Base-by-base conservation (phyloP, 2,888 invertebrate species). In the Heliconius ismenius region DNA sequence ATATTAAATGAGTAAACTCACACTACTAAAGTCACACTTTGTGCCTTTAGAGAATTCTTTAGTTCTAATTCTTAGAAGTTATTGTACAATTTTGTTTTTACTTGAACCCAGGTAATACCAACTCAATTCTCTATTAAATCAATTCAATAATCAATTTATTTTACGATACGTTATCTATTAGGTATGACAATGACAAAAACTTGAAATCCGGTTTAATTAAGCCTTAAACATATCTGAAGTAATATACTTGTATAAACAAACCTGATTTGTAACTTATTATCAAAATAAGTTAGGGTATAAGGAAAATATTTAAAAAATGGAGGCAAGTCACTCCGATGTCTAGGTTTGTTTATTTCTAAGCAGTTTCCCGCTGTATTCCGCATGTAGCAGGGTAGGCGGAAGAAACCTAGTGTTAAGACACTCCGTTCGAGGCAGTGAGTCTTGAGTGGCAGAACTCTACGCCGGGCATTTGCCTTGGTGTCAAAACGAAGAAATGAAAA, bases 131-230 rank as follows among this genome's bases (percentile, higher is more conserved):
- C 32, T n/a, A n/a, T 32, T 21, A 21, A 4, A 39, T 65, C 15
- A 67, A 67, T 67, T 67, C 15, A 39, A n/a, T 24, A 67, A 67
- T 67, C 39, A 24, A 39, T 39, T 67, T 39, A 67, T 67, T 18
- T 18, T 49, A 18, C 65, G 39, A 43, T 43, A 67, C 39, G 67
- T 67, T 67, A 67, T 67, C 24, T 67, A 24, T 43, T 43, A 39
- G 39, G 9, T 67, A 67, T 67, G 67, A 43, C 26, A 43, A 43
- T 24, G 15, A 43, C 67, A 67, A 67, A 67, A 67, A 67, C 32
- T 67, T 43, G 39, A 67, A 67, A 67, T 67, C 67, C 67, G 67
- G 67, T 67, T 67, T 24, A 43, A 39, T 39, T 67, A 18, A 43
- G 43, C 18, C 18, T 67, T 43, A 67, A 26, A 1, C 39, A 39